Percentiles rank a stretch among this genome's conserved stretches.
These are phyloP conservation scores for Orgyia antiqua DNA, from an alignment of 2,888 invertebrate species.

Conservation along the genomic window DNA sequence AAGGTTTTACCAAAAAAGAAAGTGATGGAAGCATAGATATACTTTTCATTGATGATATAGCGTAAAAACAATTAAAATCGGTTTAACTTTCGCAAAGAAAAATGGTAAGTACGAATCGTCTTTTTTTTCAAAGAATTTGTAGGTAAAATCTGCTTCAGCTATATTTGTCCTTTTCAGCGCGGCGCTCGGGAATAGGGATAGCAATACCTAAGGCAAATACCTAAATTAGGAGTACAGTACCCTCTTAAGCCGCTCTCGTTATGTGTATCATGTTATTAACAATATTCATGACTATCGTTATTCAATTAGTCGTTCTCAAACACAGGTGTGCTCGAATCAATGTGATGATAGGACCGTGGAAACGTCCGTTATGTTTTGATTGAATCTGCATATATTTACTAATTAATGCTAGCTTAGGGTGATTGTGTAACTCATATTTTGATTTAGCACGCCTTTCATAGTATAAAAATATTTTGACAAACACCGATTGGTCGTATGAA, in stretches of 20 bases:
- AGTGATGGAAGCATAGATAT: too few species aligned
- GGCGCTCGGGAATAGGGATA: too few species aligned
- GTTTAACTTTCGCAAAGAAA: too few species aligned
- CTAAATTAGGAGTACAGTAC: too few species aligned
- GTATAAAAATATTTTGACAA: constrained; percentile 53
- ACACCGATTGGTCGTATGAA: constrained; percentile 16
- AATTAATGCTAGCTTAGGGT: constrained; percentile 47
- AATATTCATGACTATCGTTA: constrained; percentile 18
- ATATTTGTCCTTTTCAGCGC: too few species aligned
- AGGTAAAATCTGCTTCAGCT: too few species aligned
- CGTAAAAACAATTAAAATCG: too few species aligned
- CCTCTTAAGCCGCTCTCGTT: neutral
- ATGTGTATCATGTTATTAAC: constrained; percentile 3
- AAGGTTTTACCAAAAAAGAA: too few species aligned
- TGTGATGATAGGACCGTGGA: constrained; percentile 40
- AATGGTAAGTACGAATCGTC: too few species aligned
- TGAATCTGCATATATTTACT: constrained; percentile 52
- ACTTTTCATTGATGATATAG: too few species aligned
- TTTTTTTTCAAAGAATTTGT: too few species aligned
- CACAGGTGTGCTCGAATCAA: constrained; percentile 31
- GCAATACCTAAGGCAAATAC: too few species aligned
- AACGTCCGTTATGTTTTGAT: constrained; percentile 45
- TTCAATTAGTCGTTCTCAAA: constrained; percentile 23
- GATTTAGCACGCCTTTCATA: constrained; percentile 42
- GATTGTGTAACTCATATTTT: constrained; percentile 49